Percentiles rank a stretch among this genome's conserved stretches.
Evolutionary conservation across 2,888 invertebrate species (phyloP).

Genomic region (Andrena fulva): DNA sequence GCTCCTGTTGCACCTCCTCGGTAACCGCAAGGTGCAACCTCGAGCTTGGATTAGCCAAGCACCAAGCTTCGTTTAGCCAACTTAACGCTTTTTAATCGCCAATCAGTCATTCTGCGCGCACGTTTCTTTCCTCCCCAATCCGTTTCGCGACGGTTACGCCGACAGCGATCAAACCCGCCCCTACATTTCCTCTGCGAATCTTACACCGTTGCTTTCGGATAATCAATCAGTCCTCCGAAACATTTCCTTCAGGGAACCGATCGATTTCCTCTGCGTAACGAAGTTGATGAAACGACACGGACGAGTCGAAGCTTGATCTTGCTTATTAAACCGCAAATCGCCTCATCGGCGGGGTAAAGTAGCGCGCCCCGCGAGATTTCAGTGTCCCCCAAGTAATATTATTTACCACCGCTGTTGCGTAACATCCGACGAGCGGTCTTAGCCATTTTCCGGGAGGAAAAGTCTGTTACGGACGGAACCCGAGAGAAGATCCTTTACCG

Average conservation of each 20-base stretch:
- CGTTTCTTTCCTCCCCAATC: neutral
- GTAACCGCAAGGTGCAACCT: neutral
- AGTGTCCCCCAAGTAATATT: conserved; percentile 15
- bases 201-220: neutral
- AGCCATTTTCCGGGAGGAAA: neutral
- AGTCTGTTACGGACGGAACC: neutral
- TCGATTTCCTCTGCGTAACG: conserved; percentile 6
- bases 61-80: conserved; percentile 65
- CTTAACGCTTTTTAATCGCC: conserved; percentile 74
- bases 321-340: conserved; percentile 47
- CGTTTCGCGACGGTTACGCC: neutral
- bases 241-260: conserved; percentile 20
- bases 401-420: conserved; percentile 28
- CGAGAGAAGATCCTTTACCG: neutral
- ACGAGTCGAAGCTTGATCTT: conserved; percentile 14
- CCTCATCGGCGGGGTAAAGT: conserved; percentile 10
- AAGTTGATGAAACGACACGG: neutral
- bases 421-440: neutral
- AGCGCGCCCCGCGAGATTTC: conserved; percentile 6
- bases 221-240: too few species aligned
- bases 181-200: neutral
- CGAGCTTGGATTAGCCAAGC: conserved; percentile 59
- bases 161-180: neutral
- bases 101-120: conserved; percentile 54
- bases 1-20: neutral